phyloP scores from a whole-genome alignment of 2,113 vertebrate genomes.

The Puffinus mauretanicus region DNA sequence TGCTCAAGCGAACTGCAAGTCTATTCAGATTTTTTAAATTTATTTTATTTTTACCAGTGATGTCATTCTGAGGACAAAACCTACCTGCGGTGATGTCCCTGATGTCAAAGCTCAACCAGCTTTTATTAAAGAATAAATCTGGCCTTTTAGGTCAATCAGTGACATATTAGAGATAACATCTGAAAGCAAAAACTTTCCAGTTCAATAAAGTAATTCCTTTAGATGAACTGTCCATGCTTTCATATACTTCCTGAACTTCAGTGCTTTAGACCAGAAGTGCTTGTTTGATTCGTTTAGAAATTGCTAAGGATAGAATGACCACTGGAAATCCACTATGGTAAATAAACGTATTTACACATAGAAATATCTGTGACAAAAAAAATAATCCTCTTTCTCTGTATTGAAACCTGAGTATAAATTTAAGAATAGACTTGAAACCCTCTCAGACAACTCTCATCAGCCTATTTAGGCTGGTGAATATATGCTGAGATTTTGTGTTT shows the following conservation, averaged over 20 bases:
- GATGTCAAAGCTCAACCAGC: not conserved
- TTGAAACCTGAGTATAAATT: not conserved
- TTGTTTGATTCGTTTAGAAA: not conserved
- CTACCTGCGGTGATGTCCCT: not conserved
- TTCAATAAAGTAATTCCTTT: not conserved
- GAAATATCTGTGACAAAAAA: not conserved
- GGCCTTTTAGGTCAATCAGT: not conserved
- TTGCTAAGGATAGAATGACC: not conserved
- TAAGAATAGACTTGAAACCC: not conserved
- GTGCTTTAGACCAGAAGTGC: not conserved
- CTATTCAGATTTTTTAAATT: not conserved
- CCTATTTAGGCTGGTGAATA: not conserved
- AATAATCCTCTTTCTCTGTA: not conserved
- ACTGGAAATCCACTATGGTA: not conserved
- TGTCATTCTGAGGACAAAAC: not conserved
- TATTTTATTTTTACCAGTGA: not conserved
- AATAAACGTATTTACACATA: not conserved
- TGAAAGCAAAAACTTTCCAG: not conserved
- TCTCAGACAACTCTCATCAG: not conserved
- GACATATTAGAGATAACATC: not conserved
- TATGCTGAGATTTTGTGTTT: not conserved
- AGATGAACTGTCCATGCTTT: not conserved
- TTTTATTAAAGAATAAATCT: not conserved
- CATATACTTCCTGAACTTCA: not conserved
- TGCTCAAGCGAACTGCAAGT: not conserved